Evolutionary conservation across 1,140 invertebrate genomes (phyloP).

Genomic region (Eriosoma lanigerum): DNA sequence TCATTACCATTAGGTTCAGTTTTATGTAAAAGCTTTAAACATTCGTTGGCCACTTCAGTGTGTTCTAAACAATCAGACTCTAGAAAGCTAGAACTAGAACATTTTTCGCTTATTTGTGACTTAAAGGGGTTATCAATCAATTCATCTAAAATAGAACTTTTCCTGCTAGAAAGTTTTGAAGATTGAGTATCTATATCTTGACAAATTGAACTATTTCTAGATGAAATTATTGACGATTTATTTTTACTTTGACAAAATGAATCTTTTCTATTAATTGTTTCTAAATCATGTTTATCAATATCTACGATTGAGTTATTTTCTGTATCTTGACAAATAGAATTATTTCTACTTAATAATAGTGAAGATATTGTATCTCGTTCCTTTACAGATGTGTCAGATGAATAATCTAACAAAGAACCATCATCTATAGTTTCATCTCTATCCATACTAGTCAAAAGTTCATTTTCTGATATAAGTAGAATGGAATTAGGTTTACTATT

Average conservation of each 20-base stretch:
- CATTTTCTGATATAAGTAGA: too few species aligned
- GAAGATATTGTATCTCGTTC: not conserved
- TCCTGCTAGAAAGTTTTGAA: conserved; percentile 14
- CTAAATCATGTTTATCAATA: not conserved
- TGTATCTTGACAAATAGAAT: not conserved
- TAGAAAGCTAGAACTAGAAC: not conserved
- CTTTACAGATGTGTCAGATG: not conserved
- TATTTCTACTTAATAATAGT: not conserved
- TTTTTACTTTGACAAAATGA: not conserved
- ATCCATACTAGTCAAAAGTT: too few species aligned
- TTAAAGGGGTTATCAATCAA: not conserved
- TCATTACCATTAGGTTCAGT: not conserved
- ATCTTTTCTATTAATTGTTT: not conserved
- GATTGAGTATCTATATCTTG: conserved; percentile 25
- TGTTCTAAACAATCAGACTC: not conserved
- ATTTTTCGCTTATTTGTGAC: not conserved
- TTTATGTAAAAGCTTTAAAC: not conserved
- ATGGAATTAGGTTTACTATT: not conserved
- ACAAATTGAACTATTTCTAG: conserved; percentile 18
- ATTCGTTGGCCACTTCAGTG: not conserved
- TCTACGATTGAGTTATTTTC: not conserved
- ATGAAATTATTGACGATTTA: not conserved
- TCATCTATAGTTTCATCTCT: too few species aligned
- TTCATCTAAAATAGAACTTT: conserved; percentile 8
- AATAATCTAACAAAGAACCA: not conserved